Evolutionary conservation across 1,140 invertebrate species (phyloP).

Genomic region (Drosophila tropicalis): DNA sequence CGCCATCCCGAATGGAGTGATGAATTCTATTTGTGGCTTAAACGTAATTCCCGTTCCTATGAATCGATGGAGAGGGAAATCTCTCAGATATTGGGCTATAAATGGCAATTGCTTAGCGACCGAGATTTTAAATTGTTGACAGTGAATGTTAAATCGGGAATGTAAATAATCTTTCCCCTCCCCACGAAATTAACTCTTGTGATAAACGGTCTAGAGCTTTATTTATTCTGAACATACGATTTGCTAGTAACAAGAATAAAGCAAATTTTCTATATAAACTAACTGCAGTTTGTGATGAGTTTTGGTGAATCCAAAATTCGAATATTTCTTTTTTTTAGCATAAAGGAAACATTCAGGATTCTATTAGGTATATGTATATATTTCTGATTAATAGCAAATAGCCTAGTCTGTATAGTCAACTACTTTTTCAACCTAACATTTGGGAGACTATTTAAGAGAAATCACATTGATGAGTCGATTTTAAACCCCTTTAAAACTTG

Average conservation of each 20-base stretch:
- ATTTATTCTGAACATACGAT: constrained; percentile 35
- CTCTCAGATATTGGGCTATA: constrained; percentile 87
- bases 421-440: no score
- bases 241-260: constrained; percentile 32
- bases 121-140: constrained; percentile 86
- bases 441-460: no score
- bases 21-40: constrained; percentile 88
- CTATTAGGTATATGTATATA: no score
- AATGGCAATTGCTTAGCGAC: constrained; percentile 90
- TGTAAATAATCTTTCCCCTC: neutral
- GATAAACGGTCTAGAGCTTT: constrained; percentile 75
- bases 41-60: constrained; percentile 86
- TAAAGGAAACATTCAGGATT: no score
- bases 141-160: constrained; percentile 58
- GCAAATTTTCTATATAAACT: constrained; percentile 43
- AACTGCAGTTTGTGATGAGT: no score
- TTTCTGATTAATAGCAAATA: no score
- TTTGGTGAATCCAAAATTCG: no score
- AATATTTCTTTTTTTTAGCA: no score
- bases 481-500: no score
- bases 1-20: constrained; percentile 87
- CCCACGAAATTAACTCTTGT: constrained; percentile 44
- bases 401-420: no score
- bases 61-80: constrained; percentile 88
- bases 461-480: no score